Evolutionary conservation across 2,888 invertebrate species (phyloP).

Genomic region (Dermolepida albohirtum): DNA sequence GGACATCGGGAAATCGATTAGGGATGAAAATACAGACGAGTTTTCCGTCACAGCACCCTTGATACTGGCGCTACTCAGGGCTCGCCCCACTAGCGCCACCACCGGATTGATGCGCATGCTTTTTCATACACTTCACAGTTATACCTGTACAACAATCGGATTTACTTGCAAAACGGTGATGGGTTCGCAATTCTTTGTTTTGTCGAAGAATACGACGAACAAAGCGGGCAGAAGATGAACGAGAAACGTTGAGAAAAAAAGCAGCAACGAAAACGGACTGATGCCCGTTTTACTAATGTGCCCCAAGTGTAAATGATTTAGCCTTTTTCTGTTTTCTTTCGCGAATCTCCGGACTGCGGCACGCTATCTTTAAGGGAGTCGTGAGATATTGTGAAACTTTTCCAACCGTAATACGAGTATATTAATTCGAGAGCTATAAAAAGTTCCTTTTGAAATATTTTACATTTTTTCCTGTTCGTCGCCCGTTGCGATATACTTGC

Average conservation of each 20-base stretch:
- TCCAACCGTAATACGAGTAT: constrained; percentile 30
- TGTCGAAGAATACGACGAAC: constrained; percentile 11
- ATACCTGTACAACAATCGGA: constrained; percentile 57
- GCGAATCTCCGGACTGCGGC: neutral
- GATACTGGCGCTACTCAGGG: constrained; percentile 59
- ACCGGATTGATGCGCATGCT: constrained; percentile 46
- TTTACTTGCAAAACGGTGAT: constrained; percentile 47
- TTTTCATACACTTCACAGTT: constrained; percentile 51
- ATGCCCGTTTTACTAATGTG: constrained; percentile 40
- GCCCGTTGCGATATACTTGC: neutral
- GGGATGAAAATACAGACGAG: constrained; percentile 54
- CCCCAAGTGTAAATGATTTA: constrained; percentile 40
- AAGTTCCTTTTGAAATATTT: constrained; percentile 13
- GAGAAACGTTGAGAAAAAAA: constrained; percentile 19
- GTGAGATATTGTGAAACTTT: constrained; percentile 26
- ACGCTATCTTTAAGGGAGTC: constrained; percentile 14
- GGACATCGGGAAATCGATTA: constrained; percentile 52
- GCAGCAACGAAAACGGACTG: constrained; percentile 27
- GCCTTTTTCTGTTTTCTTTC: constrained; percentile 28
- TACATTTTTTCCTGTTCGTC: constrained; percentile 2
- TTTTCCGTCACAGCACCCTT: constrained; percentile 58
- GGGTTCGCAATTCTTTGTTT: constrained; percentile 32
- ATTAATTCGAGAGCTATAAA: constrained; percentile 24
- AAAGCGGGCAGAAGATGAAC: neutral
- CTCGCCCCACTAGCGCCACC: constrained; percentile 58